Base-by-base conservation (phyloP, 2,888 invertebrate genomes). In the Apamea monoglypha region DNA sequence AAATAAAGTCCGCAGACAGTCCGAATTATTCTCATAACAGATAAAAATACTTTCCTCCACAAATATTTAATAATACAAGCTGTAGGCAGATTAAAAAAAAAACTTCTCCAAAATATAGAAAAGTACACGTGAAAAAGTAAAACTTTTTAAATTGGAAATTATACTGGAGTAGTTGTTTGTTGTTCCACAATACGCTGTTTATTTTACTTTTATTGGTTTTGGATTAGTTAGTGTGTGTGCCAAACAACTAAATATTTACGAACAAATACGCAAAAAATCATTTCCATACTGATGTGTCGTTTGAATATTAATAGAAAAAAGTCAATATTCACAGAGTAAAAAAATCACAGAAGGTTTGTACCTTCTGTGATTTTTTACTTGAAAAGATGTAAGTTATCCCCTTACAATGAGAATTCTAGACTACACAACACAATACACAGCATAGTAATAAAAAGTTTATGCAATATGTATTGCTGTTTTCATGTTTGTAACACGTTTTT, bases 291-390 rank as follows among this genome's bases (percentile, higher is more conserved):
- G 82, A 84, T 82, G 74, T 70, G 29, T 40, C 61, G 79, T 84
- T 81, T 82, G 82, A 88, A 88, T 87, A 87, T 84, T 87, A 66
- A 68, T 32, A 32, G 69, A 71, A 75, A 87, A 61, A 63, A 59
- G 21, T 14, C 63, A 72, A 74, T 50, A 50, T n/a, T 18, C 32
- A 71, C 18, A 16, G 12, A 36, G 5, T 12, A 36, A 12, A 67
- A 61, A 25, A 25, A 32, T 10, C 10, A 69, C 59, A 81, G 68
- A 81, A 77, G 68, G 25, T n/a, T n/a, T n/a, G n/a, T n/a, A n/a
- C n/a, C n/a, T n/a, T n/a, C n/a, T n/a, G n/a, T n/a, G n/a, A n/a
- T n/a, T n/a, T n/a, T n/a, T n/a, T n/a, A n/a, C 16, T 68, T 21
- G 16, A 47, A 50, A 10, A 32, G 2, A 4, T 36, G 2, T 2